Evolutionary conservation across 1,140 invertebrate species (phyloP).

Genomic region (Microplitis demolitor): DNA sequence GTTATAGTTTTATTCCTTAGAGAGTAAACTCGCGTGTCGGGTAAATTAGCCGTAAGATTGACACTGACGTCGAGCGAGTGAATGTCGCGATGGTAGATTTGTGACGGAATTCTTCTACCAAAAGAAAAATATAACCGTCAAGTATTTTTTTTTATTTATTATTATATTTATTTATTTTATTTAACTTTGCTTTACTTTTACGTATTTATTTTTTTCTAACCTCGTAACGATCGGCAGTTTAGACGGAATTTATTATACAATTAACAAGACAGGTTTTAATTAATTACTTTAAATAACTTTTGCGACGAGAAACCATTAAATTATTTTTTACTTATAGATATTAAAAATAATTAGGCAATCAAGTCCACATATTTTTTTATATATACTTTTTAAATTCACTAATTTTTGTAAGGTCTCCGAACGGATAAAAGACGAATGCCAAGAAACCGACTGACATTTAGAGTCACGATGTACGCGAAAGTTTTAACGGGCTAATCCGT

Average conservation of each 20-base stretch:
- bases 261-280: no score
- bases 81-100: not conserved
- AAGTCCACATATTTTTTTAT: not conserved
- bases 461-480: not conserved
- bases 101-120: not conserved
- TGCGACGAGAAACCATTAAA: no score
- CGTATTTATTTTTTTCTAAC: no score
- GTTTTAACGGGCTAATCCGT: conserved; percentile 1
- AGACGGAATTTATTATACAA: no score
- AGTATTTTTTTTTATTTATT: no score
- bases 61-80: not conserved
- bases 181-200: no score
- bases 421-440: conserved; percentile 25
- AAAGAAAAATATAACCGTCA: not conserved
- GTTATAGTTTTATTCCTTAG: conserved; percentile 6
- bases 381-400: no score
- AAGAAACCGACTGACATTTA: conserved; percentile 30
- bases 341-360: no score
- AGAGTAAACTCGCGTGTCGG: not conserved
- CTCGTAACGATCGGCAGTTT: no score
- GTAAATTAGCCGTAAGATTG: conserved; percentile 22
- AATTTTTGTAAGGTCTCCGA: not conserved
- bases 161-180: no score
- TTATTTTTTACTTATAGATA: no score
- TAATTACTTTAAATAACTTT: no score